Base-by-base conservation (phyloP, 2,797 vertebrate species). In the Thunnus albacares region DNA sequence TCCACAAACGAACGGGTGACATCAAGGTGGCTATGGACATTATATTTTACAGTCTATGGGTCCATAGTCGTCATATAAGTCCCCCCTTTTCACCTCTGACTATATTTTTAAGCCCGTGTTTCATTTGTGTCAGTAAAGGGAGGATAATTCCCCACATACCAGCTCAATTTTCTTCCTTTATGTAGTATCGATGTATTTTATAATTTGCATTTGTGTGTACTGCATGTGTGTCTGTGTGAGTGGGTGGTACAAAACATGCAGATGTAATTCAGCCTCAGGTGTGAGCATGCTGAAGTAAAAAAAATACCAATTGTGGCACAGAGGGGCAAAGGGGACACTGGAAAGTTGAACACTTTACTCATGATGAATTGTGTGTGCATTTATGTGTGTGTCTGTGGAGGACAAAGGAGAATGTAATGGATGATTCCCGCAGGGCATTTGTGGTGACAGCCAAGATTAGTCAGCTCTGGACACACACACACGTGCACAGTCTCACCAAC, bases 351-450 rank as follows among this genome's bases (percentile, higher is more conserved):
- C 77, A 63, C 66, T 71, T 82, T 78, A 80, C 56, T 87, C 55
- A n/a, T 53, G 77, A 84, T 90, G 62, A 81, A 91, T 90, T 80
- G 58, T 65, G 20, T 61, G 41, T 66, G 77, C 74, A 33, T 58
- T 18, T 59, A n/a, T 24, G 28, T 75, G 55, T 72, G 66, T 58
- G 53, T 79, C 51, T 64, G 64, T 68, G 67, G 80, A 87, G 84
- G 76, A 90, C 87, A 87, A 89, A 82, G 69, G n/a, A 68, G 45
- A 83, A 45, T 57, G 56, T 90, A 86, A 91, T 89, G 70, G 82
- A 89, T 84, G 75, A 88, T 86, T 87, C 87, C 79, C 75, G 78
- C n/a, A 6, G 77, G 67, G 56, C 56, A 38, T 79, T 80, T 72
- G 75, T 62, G 77, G 77, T 80, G 79, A 14, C 26, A 20, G 58